These are phyloP conservation scores for Microtus montanus DNA, from an alignment of 2,113 vertebrate genomes.

Conservation along the genomic window DNA sequence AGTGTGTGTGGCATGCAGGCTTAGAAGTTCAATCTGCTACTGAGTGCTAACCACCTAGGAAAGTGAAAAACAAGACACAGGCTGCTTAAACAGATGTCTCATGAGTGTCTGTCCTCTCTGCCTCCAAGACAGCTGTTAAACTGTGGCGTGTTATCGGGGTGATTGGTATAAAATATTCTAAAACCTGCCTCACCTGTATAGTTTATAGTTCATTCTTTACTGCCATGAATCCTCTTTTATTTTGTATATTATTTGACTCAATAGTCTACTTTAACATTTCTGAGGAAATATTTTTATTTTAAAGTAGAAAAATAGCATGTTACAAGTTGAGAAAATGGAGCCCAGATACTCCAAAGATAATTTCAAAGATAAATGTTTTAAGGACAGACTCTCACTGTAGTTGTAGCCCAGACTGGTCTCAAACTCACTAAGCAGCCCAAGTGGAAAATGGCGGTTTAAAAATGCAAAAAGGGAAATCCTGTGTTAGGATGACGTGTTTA, in stretches of 20 bases:
- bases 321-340: background rate
- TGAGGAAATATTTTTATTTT: background rate
- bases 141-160: background rate
- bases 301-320: background rate
- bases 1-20: background rate
- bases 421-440: background rate
- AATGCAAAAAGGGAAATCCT: too few species aligned
- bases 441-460: too few species aligned
- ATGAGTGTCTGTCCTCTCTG: background rate
- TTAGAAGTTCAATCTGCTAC: background rate
- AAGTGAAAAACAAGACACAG: background rate
- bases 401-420: background rate
- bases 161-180: background rate
- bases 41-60: background rate
- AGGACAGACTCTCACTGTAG: background rate
- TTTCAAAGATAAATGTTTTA: too few species aligned
- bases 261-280: background rate
- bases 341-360: background rate
- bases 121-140: background rate
- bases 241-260: background rate
- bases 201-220: background rate
- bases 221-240: background rate
- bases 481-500: too few species aligned
- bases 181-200: background rate
- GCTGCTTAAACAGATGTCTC: too few species aligned